These are phyloP conservation scores for Lottia gigantea DNA, from an alignment of 2,888 invertebrate species.

Conservation along the genomic window DNA sequence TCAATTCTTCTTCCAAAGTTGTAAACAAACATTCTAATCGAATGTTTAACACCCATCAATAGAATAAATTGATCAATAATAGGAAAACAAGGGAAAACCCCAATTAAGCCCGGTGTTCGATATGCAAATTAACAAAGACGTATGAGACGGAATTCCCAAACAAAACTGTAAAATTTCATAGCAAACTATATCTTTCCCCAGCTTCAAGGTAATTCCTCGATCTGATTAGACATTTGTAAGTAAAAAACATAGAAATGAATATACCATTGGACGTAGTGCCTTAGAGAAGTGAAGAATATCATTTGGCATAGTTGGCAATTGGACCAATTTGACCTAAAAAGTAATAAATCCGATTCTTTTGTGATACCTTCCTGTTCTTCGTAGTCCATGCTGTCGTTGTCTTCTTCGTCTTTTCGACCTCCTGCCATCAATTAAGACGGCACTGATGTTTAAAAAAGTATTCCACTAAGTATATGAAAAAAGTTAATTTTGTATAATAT, in stretches of 20 bases:
- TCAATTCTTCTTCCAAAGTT: too few species aligned
- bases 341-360: too few species aligned
- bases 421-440: constrained; percentile 27
- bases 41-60: constrained; percentile 10
- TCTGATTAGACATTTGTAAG: too few species aligned
- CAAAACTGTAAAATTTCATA: too few species aligned
- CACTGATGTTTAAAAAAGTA: constrained; percentile 13
- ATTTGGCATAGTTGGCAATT: too few species aligned
- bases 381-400: constrained; percentile 51
- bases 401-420: constrained; percentile 48
- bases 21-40: too few species aligned
- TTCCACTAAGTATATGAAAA: background rate
- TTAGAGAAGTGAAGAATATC: too few species aligned
- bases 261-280: too few species aligned
- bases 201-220: background rate
- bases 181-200: constrained; percentile 12
- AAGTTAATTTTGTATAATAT: background rate
- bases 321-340: too few species aligned
- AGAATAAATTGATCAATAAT: constrained; percentile 18
- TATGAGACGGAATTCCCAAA: constrained; percentile 37
- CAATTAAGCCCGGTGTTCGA: constrained; percentile 14
- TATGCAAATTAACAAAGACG: constrained; percentile 57
- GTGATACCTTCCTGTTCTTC: constrained; percentile 48
- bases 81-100: constrained; percentile 8
- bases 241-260: too few species aligned